A percentile compares a stretch with the other conserved stretches of the same genome.
Evolutionary conservation across 92 coral and sea anemone species (phyloP).

Genomic region (Ricordea florida): DNA sequence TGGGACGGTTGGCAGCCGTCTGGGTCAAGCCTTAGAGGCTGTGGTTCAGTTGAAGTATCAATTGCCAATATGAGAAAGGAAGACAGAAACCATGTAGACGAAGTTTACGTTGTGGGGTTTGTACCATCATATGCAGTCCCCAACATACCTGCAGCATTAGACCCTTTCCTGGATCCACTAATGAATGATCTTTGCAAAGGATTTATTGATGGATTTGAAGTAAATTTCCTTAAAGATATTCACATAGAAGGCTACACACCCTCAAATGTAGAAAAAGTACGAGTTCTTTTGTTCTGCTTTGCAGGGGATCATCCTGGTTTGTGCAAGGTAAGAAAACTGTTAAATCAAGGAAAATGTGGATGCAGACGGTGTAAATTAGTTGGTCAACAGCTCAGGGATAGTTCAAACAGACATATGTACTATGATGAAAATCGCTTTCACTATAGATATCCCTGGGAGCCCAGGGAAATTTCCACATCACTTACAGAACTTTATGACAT

Average conservation of each 20-base stretch:
- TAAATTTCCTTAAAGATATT: slow-evolving; percentile 26
- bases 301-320: slow-evolving; percentile 68
- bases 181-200: slow-evolving; percentile 54
- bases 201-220: slow-evolving; percentile 67
- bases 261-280: slow-evolving; percentile 23
- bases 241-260: slow-evolving; percentile 12
- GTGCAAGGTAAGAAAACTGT: slow-evolving; percentile 71
- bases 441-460: slow-evolving; percentile 57
- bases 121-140: slow-evolving; percentile 47
- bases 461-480: slow-evolving; percentile 19
- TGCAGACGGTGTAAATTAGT: slow-evolving; percentile 62
- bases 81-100: slow-evolving; percentile 51
- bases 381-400: slow-evolving; percentile 56
- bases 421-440: slow-evolving; percentile 72
- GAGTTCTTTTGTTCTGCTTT: slow-evolving; percentile 62
- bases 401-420: slow-evolving; percentile 38
- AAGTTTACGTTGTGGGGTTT: slow-evolving; percentile 65
- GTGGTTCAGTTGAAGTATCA: slow-evolving; percentile 61
- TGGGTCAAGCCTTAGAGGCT: slow-evolving; percentile 41
- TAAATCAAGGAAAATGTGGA: slow-evolving; percentile 64
- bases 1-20: slow-evolving; percentile 69
- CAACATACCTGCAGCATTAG: slow-evolving; percentile 50
- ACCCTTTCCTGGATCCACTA: slow-evolving; percentile 67
- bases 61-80: slow-evolving; percentile 56
- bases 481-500: slow-evolving; percentile 34